Base-by-base conservation (phyloP, 64 coral and sea anemone species). In the Platygyra sinensis region DNA sequence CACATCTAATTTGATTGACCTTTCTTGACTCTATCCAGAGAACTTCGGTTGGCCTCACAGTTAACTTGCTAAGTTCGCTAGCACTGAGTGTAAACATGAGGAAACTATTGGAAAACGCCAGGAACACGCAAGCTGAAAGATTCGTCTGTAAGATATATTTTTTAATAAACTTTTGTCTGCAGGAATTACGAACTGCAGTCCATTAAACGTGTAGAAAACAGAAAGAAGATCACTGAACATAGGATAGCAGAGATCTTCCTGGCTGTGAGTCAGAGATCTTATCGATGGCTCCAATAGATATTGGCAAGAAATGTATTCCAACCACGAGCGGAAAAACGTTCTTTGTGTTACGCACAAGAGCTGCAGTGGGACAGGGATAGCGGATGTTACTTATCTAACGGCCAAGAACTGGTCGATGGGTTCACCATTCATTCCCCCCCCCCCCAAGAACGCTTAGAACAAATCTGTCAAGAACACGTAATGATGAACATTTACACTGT, bases 371-470 rank as follows among this genome's bases (percentile, higher is more conserved):
- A 91, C 38, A 75, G n/a, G 91, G 57, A 88, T 89, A 83, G 94
- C 74, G 24, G 89, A 87, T 72, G 89, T 98, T 17, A 14, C 90
- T 98, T 50, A 91, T 98, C 63, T 98, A 10, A 98, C 96, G 1
- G 83, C 89, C 27, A 95, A 95, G 80, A 88, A 90, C 62, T 91
- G 96, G 94, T 24, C 59, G 72, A 31, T 98, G 96, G 96, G 74
- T 98, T 30, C 93, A 95, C 71, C 88, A 95, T 95, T 98, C 30
- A 88, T 98, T n/a, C n/a, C n/a, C n/a, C n/a, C n/a, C n/a, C n/a
- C n/a, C n/a, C n/a, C n/a, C 9, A 77, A 98, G 24, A 94, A 95
- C 61, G 80, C n/a, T n/a, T 98, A 51, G 93, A 76, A 4, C 52
- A 80, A 24, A 80, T 94, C 10, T 8, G 79, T 17, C 55, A 72